phyloP scores from a whole-genome alignment of 2,888 invertebrate species.

The Leptopilina myrica region DNA sequence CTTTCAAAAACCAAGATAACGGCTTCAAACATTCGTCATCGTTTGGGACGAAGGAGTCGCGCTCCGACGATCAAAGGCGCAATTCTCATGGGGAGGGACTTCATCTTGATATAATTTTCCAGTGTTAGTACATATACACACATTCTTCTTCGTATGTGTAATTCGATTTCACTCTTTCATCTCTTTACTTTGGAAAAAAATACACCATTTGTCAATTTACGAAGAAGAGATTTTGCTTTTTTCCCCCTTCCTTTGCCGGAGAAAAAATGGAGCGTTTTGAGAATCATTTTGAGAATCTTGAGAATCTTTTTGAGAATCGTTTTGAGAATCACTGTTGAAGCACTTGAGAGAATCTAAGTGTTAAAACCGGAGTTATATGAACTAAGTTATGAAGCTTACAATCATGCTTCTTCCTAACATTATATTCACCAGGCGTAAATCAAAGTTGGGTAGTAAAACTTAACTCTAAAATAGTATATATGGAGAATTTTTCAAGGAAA shows the following conservation, averaged over 20 bases:
- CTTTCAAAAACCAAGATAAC: constrained; percentile 31
- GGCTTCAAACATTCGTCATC: constrained; percentile 5
- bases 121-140: not conserved
- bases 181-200: not conserved
- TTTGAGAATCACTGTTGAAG: not conserved
- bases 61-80: constrained; percentile 40
- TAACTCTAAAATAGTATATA: constrained; percentile 25
- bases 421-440: constrained; percentile 32
- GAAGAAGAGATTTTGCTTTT: too few species aligned
- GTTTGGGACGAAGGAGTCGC: constrained; percentile 35
- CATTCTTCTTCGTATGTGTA: not conserved
- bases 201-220: too few species aligned
- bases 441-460: constrained; percentile 15
- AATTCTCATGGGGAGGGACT: constrained; percentile 31
- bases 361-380: not conserved
- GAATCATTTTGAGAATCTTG: too few species aligned
- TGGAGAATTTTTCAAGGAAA: constrained; percentile 18
- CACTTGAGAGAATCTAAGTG: not conserved
- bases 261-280: too few species aligned
- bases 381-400: not conserved
- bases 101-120: constrained; percentile 38
- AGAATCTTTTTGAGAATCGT: too few species aligned
- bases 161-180: constrained; percentile 15
- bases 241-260: too few species aligned
- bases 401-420: constrained; percentile 1